Conservation (phyloP, 2,888 invertebrate species). For the Ophion ellenae region DNA sequence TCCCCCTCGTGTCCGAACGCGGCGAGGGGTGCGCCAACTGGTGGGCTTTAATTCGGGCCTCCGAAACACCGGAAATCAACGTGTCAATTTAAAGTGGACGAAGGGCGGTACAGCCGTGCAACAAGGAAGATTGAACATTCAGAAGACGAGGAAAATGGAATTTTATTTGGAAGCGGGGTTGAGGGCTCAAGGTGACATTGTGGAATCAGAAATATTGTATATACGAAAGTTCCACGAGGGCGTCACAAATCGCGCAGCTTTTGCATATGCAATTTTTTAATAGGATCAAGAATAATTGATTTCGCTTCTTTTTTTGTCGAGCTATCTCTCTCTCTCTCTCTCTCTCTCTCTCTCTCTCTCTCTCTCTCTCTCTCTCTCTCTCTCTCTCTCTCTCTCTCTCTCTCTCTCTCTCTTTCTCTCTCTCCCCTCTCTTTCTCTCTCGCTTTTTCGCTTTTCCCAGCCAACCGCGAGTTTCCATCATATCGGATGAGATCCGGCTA, state of each 20-base stretch:
- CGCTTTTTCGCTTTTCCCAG: not conserved
- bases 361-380: not conserved
- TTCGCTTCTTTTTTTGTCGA: constrained; percentile 18
- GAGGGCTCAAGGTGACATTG: not conserved
- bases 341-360: no score
- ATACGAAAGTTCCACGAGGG: constrained; percentile 51
- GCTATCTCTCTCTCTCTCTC: not conserved
- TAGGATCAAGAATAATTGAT: constrained; percentile 49
- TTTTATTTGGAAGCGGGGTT: not conserved
- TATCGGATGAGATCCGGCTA: not conserved
- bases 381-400: no score
- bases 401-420: not conserved
- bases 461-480: constrained; percentile 10
- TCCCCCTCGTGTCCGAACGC: not conserved
- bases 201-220: not conserved
- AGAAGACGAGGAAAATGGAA: not conserved
- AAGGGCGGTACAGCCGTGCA: not conserved
- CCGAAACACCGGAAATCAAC: constrained; percentile 63
- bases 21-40: not conserved
- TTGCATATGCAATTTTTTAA: constrained; percentile 53
- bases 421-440: no score
- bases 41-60: constrained; percentile 64
- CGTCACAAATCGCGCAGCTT: constrained; percentile 50
- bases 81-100: constrained; percentile 11
- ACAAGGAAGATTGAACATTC: constrained; percentile 11